Evolutionary conservation across 2,888 invertebrate species (phyloP), one percentile per base, ranked within the genome.

Genomic region (Helicoverpa assulta): DNA sequence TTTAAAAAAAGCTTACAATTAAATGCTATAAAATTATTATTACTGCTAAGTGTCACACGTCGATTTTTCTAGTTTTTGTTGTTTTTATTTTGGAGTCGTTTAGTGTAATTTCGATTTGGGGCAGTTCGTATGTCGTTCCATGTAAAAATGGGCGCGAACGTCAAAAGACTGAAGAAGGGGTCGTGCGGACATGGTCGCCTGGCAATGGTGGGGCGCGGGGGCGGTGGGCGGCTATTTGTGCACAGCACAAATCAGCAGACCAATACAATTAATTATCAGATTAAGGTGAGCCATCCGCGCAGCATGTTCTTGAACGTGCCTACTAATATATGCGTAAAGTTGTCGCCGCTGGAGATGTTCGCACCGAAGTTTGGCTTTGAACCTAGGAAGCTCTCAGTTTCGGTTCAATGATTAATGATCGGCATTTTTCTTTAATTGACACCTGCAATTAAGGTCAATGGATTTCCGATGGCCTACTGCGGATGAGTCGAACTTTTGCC

Each of bases 211-310:
- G 84, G 85, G 85, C 89, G 91, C 90, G 89, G 91, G 91, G 91
- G 85, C 88, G 79, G 89, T 84, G 87, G 87, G 86, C 81, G 85
- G 91, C 95, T 96, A 95, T 96, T 95, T 95, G 92, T 90, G 95
- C 92, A 84, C 92, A 91, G 89, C 92, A 95, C 95, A 95, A 95
- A 96, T 95, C 95, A 95, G 89, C 91, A 91, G 93, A 93, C 94
- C 91, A 90, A 92, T 93, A 94, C 94, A 94, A 96, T 96, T 95
- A 95, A 96, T 96, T 95, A 95, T 95, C 90, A 93, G 94, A 95
- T 96, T 95, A 95, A 95, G 93, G 95, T 95, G 95, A 94, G 93
- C 93, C 88, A 93, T 92, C 90, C 91, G 86, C 90, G 89, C 85
- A 85, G 84, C 88, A 88, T 89, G 91, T 89, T 93, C 92, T 93